These are phyloP conservation scores for Pediacus dermestoides DNA, from an alignment of 2,888 invertebrate genomes.

Conservation along the genomic window DNA sequence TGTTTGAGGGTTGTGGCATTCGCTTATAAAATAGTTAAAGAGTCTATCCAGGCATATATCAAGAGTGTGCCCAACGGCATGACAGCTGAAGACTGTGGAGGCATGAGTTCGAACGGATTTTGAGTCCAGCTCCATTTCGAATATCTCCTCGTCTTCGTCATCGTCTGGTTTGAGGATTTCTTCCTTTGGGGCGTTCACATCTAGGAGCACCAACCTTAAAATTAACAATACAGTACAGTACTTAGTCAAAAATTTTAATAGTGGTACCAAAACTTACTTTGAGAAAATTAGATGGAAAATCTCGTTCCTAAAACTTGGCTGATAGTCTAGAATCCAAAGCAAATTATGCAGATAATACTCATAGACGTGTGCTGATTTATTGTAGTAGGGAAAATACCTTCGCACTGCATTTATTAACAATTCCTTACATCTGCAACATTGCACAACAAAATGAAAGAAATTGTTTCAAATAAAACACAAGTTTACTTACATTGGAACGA, in stretches of 20 bases:
- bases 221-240: slow-evolving; percentile 10
- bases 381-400: slow-evolving; percentile 73
- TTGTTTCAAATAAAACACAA: slow-evolving; percentile 16
- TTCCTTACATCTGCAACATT: slow-evolving; percentile 68
- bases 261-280: slow-evolving; percentile 56
- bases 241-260: slow-evolving; percentile 20
- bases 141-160: slow-evolving; percentile 45
- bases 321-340: slow-evolving; percentile 70
- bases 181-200: slow-evolving; percentile 64
- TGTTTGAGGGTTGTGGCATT: slow-evolving; percentile 51
- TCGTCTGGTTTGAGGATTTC: slow-evolving; percentile 49
- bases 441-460: slow-evolving; percentile 16
- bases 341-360: slow-evolving; percentile 76
- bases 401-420: slow-evolving; percentile 63
- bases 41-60: slow-evolving; percentile 76
- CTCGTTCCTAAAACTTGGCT: slow-evolving; percentile 65
- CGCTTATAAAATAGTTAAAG: slow-evolving; percentile 64
- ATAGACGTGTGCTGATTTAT: slow-evolving; percentile 63
- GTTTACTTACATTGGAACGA: slow-evolving; percentile 58
- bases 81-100: slow-evolving; percentile 35
- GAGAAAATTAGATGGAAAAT: slow-evolving; percentile 72
- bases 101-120: slow-evolving; percentile 40
- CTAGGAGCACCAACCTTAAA: slow-evolving; percentile 67
- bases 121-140: slow-evolving; percentile 58
- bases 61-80: slow-evolving; percentile 57